Conservation (phyloP, 2,797 vertebrate genomes). For the Hypotaenidia philippensis region DNA sequence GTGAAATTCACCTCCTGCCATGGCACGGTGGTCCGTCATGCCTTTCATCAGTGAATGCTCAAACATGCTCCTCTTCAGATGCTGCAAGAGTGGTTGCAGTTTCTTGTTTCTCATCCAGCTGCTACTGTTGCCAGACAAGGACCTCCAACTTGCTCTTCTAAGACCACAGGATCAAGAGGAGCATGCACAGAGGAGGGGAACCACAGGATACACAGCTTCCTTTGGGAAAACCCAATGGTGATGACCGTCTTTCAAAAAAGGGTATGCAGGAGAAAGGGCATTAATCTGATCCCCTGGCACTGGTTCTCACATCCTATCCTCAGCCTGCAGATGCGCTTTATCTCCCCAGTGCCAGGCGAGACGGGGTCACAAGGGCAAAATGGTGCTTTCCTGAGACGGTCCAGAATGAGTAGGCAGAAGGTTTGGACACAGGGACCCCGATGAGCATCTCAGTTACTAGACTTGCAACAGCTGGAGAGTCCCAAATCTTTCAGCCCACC, state of each 20-base stretch:
- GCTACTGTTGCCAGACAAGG: fast-evolving
- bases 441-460: not conserved
- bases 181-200: fast-evolving
- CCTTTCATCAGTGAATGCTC: too few relatives aligned
- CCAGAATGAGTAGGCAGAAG: not conserved
- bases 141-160: not conserved
- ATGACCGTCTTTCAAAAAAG: not conserved
- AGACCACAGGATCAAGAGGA: not conserved
- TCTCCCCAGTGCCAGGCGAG: not conserved
- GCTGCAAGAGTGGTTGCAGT: not conserved
- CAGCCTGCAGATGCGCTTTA: not conserved
- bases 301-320: not conserved
- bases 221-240: fast-evolving
- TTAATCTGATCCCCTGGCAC: not conserved
- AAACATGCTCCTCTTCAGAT: not conserved
- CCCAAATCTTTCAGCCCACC: not conserved
- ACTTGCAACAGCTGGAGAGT: not conserved
- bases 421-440: not conserved
- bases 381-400: not conserved
- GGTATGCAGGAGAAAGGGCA: not conserved
- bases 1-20: not conserved
- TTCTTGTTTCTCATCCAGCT: not conserved
- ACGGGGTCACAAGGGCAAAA: not conserved
- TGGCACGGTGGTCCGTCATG: not conserved
- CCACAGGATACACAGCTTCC: not conserved